Percentiles rank a stretch among this genome's conserved stretches.
phyloP scores from a whole-genome alignment of 2,888 invertebrate genomes.

The Polydrusus cervinus region DNA sequence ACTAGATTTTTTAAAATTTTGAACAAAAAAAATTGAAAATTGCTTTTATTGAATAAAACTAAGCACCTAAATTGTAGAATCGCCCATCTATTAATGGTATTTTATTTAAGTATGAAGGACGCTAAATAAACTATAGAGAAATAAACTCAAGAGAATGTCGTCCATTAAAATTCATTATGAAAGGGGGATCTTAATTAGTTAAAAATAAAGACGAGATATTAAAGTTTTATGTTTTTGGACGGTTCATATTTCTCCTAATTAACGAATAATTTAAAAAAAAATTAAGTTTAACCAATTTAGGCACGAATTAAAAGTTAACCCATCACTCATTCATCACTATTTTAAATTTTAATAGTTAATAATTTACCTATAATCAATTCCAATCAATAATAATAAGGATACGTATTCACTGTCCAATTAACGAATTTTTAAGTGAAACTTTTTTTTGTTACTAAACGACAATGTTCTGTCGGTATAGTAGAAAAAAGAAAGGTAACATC shows the following conservation, averaged over 20 bases:
- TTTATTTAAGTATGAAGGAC: slow-evolving; percentile 24
- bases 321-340: no score
- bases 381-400: no score
- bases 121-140: slow-evolving; percentile 16
- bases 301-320: no score
- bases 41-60: not conserved
- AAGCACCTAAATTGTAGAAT: not conserved
- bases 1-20: no score
- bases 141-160: slow-evolving; percentile 26
- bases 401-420: no score
- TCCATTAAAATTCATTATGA: slow-evolving; percentile 26
- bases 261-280: not conserved
- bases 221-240: slow-evolving; percentile 1
- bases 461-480: no score
- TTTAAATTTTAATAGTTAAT: no score
- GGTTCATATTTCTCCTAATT: not conserved
- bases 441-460: no score
- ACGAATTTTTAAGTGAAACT: no score
- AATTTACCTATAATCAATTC: no score
- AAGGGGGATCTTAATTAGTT: slow-evolving; percentile 23
- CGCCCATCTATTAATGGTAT: not conserved
- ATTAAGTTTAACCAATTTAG: not conserved
- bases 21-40: no score
- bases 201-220: not conserved
- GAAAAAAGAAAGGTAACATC: no score